Percentiles rank a stretch among this genome's conserved stretches.
phyloP scores from a whole-genome alignment of 2,888 invertebrate species.

The Ellobium chinense region DNA sequence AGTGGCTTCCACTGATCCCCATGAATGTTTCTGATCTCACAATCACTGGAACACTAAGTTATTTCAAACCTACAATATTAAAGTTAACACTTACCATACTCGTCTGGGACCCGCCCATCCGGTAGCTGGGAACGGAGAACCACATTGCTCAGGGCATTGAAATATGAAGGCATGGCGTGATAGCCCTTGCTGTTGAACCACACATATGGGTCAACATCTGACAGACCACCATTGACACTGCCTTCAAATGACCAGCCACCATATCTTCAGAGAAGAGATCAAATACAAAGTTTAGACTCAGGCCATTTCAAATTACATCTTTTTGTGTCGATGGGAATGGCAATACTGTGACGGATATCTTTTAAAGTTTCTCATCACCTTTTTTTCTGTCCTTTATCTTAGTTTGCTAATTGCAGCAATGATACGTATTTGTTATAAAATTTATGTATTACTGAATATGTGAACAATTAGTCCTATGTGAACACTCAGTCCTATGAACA shows the following conservation, averaged over 20 bases:
- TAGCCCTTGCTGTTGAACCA: slow-evolving; percentile 80
- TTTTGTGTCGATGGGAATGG: no score
- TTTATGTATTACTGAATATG: no score
- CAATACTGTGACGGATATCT: no score
- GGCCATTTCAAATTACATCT: no score
- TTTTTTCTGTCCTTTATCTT: no score
- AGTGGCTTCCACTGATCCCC: no score
- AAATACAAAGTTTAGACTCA: no score
- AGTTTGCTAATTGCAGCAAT: no score
- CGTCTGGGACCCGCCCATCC: neutral
- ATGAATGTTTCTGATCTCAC: neutral
- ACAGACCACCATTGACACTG: slow-evolving; percentile 32
- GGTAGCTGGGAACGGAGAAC: slow-evolving; percentile 69
- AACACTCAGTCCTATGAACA: no score
- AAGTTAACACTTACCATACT: slow-evolving; percentile 34
- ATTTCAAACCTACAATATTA: neutral
- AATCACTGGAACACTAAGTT: neutral
- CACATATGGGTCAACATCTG: slow-evolving; percentile 56
- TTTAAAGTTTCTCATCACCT: no score
- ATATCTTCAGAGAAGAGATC: slow-evolving; percentile 63
- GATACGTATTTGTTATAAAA: no score
- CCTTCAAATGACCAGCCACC: slow-evolving; percentile 74
- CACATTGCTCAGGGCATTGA: slow-evolving; percentile 78
- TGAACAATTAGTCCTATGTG: no score
- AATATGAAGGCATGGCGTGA: slow-evolving; percentile 78